These are phyloP conservation scores for Andrena dorsata DNA, from an alignment of 2,888 invertebrate genomes.

Conservation along the genomic window DNA sequence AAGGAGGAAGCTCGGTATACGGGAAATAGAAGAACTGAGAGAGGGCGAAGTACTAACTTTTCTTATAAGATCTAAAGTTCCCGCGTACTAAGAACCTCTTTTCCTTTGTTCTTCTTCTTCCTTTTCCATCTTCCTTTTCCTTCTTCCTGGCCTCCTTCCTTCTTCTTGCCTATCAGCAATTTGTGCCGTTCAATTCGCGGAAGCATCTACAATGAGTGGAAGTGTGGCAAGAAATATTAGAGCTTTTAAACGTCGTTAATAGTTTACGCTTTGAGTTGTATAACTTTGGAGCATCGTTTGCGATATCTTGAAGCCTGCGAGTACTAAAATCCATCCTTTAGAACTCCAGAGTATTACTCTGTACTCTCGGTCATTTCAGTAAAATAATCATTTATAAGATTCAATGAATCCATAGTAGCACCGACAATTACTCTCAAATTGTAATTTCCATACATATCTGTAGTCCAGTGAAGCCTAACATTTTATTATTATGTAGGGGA, in stretches of 20 bases:
- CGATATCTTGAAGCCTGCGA: slow-evolving; percentile 15
- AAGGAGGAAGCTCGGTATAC: slow-evolving; percentile 59
- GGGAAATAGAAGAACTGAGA: slow-evolving; percentile 74
- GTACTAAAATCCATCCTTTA: neutral
- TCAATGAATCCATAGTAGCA: too few species aligned
- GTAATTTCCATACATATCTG: too few species aligned
- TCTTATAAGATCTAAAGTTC: slow-evolving; percentile 83
- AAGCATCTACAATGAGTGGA: slow-evolving; percentile 49
- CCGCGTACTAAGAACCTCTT: slow-evolving; percentile 77
- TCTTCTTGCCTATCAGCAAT: slow-evolving; percentile 16
- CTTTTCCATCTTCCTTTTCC: slow-evolving; percentile 1
- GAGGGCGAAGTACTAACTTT: slow-evolving; percentile 80
- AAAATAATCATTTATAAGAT: neutral
- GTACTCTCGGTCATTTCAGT: neutral
- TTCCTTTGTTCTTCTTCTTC: slow-evolving; percentile 29
- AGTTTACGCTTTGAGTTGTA: slow-evolving; percentile 78
- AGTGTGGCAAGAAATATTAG: slow-evolving; percentile 79
- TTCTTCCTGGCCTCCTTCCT: neutral
- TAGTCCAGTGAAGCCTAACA: too few species aligned
- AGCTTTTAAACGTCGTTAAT: slow-evolving; percentile 83
- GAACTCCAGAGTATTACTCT: too few species aligned
- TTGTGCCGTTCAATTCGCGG: slow-evolving; percentile 35
- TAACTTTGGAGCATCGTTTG: slow-evolving; percentile 69
- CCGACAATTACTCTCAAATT: too few species aligned
- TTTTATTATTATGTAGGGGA: too few species aligned